These are phyloP conservation scores for Isaurus tuberculatus DNA, from an alignment of 92 coral and sea anemone genomes.

Conservation along the genomic window DNA sequence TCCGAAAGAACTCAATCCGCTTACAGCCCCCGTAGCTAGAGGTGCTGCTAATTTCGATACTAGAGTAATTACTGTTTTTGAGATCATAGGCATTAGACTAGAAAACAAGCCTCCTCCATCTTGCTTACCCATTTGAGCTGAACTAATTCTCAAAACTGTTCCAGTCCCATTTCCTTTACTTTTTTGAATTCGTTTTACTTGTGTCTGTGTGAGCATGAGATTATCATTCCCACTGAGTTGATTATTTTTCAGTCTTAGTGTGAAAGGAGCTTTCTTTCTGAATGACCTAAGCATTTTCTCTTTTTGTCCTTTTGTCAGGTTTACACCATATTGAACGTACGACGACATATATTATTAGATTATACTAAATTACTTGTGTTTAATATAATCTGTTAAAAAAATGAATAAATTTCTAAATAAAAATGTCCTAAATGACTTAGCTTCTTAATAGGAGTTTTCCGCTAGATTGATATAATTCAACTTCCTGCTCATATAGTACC, in stretches of 20 bases:
- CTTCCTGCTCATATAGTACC: background rate
- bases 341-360: background rate
- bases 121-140: background rate
- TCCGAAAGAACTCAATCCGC: background rate
- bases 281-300: background rate
- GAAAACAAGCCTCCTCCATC: background rate
- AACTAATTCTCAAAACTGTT: background rate
- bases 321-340: background rate
- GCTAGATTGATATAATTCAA: background rate
- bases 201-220: background rate
- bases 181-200: background rate
- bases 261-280: background rate
- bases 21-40: too few relatives aligned
- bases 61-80: too few relatives aligned
- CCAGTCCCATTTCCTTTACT: background rate
- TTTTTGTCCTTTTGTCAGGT: background rate
- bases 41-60: background rate
- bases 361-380: too few relatives aligned
- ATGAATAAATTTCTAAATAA: too few relatives aligned
- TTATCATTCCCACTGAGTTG: background rate
- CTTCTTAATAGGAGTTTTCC: background rate
- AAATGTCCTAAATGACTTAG: background rate
- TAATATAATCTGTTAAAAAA: background rate
- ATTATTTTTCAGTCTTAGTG: background rate
- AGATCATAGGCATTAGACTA: background rate